A percentile compares a stretch with the other conserved stretches of the same genome.
Evolutionary conservation across 2,888 invertebrate genomes (phyloP).

Genomic region (Dione vanillae): DNA sequence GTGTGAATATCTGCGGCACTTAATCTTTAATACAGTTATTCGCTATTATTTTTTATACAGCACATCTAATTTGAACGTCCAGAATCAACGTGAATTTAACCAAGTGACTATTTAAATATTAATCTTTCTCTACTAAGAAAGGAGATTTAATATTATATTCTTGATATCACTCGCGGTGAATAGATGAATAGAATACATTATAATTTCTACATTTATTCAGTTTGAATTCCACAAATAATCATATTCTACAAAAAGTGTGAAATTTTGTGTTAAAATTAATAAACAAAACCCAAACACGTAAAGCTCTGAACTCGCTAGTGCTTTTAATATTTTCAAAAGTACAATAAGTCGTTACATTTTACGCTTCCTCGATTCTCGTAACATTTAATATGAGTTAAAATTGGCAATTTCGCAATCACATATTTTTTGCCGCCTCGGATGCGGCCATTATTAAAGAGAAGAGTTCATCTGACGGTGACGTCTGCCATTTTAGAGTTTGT

Average conservation of each 20-base stretch:
- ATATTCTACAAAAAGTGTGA: background rate
- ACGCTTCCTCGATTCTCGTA: slow-evolving; percentile 24
- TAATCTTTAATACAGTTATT: background rate
- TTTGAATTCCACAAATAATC: background rate
- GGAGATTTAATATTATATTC: too few relatives aligned
- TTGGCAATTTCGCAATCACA: slow-evolving; percentile 27
- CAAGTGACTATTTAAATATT: too few relatives aligned
- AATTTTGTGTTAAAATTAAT: background rate
- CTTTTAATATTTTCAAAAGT: slow-evolving; percentile 13
- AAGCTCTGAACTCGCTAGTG: background rate
- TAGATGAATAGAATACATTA: background rate
- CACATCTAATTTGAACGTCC: background rate
- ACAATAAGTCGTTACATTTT: slow-evolving; percentile 22
- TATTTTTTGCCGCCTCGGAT: slow-evolving; percentile 19
- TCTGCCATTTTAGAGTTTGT: slow-evolving; percentile 22
- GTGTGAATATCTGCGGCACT: background rate
- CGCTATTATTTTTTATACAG: background rate
- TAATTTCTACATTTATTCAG: background rate
- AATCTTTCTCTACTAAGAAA: too few relatives aligned
- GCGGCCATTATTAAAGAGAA: slow-evolving; percentile 16
- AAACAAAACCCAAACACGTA: slow-evolving; percentile 3
- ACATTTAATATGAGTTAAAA: slow-evolving; percentile 29
- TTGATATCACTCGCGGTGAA: background rate
- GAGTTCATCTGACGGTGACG: slow-evolving; percentile 18
- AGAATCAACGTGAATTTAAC: background rate